These are phyloP conservation scores for Pseudorhombus dupliciocellatus DNA, from an alignment of 2,113 vertebrate genomes.

Conservation along the genomic window DNA sequence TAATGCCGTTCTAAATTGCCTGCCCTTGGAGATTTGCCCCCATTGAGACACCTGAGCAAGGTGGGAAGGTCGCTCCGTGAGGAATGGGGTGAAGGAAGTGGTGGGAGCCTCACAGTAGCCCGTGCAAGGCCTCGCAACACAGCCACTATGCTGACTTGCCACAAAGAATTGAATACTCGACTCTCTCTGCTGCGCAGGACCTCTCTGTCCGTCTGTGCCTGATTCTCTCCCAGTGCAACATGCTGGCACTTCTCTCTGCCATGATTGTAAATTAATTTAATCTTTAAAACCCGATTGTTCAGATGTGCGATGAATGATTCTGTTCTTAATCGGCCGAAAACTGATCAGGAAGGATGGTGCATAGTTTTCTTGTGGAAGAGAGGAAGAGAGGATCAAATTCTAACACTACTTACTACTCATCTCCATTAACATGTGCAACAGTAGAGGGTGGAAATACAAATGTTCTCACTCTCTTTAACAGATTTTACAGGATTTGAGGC, in stretches of 20 bases:
- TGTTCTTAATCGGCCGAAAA: too few species aligned
- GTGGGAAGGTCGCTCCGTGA: slow-evolving; percentile 59
- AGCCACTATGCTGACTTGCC: slow-evolving; percentile 22
- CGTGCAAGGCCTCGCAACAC: slow-evolving; percentile 27
- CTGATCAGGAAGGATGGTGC: too few species aligned
- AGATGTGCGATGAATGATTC: too few species aligned
- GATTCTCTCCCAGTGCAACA: slow-evolving; percentile 1
- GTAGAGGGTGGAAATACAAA: too few species aligned
- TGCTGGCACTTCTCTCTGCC: background rate
- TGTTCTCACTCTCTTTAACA: too few species aligned
- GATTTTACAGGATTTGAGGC: too few species aligned
- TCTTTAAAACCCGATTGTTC: too few species aligned
- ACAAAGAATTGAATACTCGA: background rate
- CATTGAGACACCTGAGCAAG: slow-evolving; percentile 54
- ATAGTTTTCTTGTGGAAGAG: too few species aligned
- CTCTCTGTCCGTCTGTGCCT: background rate
- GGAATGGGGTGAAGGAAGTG: slow-evolving; percentile 40
- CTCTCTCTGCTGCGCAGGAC: background rate
- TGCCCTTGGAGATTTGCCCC: slow-evolving; percentile 66
- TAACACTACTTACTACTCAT: too few species aligned
- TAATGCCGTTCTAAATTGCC: slow-evolving; percentile 77
- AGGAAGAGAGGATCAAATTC: too few species aligned
- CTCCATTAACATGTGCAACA: too few species aligned
- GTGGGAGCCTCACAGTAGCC: slow-evolving; percentile 18
- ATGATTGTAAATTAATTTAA: too few species aligned